Evolutionary conservation across 2,888 invertebrate genomes (phyloP), one percentile per base, ranked within the genome.

Genomic region (Apotomis turbidana): DNA sequence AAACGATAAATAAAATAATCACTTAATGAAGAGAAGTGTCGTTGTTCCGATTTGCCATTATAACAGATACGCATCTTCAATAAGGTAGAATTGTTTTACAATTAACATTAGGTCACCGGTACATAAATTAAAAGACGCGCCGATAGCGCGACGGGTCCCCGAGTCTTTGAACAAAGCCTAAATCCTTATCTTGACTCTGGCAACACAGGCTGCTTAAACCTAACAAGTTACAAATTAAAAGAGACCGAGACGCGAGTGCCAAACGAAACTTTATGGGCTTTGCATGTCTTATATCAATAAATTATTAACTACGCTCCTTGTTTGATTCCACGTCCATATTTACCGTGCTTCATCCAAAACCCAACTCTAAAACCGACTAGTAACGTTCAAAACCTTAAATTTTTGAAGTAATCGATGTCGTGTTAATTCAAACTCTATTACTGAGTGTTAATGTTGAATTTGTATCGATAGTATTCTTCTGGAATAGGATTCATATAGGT

Each of bases 281-380:
- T 84, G 93, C 93, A 93, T 93, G 93, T 93, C 89, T 91, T 91
- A 92, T 90, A 92, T 92, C 92, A 92, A 93, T 93, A 93, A 93
- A 93, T 93, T 93, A 93, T 93, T 91, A 90, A 90, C 90, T 87
- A 90, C 90, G 88, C 89, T 90, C 87, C 90, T 89, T 91, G 88
- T 91, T 92, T 92, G 90, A 91, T 90, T 91, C 86, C 83, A 88
- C 88, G 89, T 90, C 88, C 87, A 87, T 86, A 86, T 85, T 82
- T 81, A 79, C 78, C 79, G 79, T 85, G 83, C 83, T 81, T 82
- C 83, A 84, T 83, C 83, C 85, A 78, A 87, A 90, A 87, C 81
- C 86, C 81, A 80, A 85, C 92, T 89, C 84, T 90, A 87, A 74
- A 74, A 62, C 83, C 78, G 82, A 81, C 80, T 74, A 80, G 82